Evolutionary conservation across 2,888 invertebrate species (phyloP), one percentile per base, ranked within the genome.

Genomic region (Homarus gammarus): DNA sequence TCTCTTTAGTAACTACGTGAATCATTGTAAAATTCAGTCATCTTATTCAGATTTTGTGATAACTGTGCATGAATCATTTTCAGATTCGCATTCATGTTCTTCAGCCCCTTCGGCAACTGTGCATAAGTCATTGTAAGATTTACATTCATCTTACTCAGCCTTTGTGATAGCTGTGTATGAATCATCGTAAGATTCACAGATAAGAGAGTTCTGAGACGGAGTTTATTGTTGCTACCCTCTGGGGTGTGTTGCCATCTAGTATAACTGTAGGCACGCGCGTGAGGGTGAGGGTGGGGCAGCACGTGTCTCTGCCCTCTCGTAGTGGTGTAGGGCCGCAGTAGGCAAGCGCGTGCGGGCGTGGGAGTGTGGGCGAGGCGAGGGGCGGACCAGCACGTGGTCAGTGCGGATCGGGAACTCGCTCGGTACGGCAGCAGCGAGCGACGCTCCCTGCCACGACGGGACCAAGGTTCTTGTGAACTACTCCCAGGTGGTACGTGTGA

Each of bases 351-450:
- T 56, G 61, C 79, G 78, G 78, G 78, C 78, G 78, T 78, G 78
- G 77, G 73, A 49, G 44, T 77, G 77, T 49, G 77, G 79, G 64
- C 79, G 61, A n/a, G 79, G 79, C 56, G 36, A 36, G 61, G 79
- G 61, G 79, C 79, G 79, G 79, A 79, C 61, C 79, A 79, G 61
- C 79, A 79, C 79, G 79, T 79, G 79, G 79, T 79, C 61, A 79
- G 79, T 79, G 61, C n/a, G 79, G 79, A 56, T 61, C 61, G 61
- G 79, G 79, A 79, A 64, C 64, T 27, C 27, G 22, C 64, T 6
- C 64, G 64, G 64, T n/a, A 64, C 64, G 27, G 64, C 3, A 27
- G 64, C 27, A 27, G 64, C 27, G 64, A 64, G 64, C 0, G 27
- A 27, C 64, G 64, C 64, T 27, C 64, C 5, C 18, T 22, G 56